Evolutionary conservation across 2,113 vertebrate genomes (phyloP).

Genomic region (Lophius piscatorius): DNA sequence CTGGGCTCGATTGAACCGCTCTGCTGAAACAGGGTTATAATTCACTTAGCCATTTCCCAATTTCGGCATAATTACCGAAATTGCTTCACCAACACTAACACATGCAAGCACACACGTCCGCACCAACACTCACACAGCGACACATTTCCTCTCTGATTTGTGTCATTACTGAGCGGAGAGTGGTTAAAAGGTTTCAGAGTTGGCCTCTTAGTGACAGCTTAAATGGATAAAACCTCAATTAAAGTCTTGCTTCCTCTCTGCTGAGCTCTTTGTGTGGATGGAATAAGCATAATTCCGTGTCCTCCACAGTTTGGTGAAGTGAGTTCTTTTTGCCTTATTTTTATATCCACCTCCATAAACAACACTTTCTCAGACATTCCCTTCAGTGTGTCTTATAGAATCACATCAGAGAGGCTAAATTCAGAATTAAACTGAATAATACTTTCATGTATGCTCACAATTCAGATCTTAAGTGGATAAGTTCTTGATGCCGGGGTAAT

Average conservation of each 20-base stretch:
- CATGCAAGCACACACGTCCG: constrained; percentile 40
- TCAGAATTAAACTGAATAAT: constrained; percentile 1
- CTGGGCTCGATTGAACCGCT: constrained; percentile 78
- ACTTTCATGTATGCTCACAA: not conserved
- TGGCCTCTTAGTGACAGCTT: constrained; percentile 79
- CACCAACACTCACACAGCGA: constrained; percentile 50
- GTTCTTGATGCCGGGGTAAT: not conserved
- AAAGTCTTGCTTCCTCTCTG: constrained; percentile 64
- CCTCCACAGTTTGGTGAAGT: constrained; percentile 47
- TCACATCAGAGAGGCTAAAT: constrained; percentile 3
- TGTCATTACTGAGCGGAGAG: constrained; percentile 76
- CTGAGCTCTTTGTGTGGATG: constrained; percentile 40
- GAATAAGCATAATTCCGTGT: constrained; percentile 61
- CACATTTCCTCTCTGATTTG: constrained; percentile 74
- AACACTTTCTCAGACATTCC: constrained; percentile 16
- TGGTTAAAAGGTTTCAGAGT: constrained; percentile 78
- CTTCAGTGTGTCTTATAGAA: constrained; percentile 28
- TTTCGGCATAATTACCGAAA: constrained; percentile 79
- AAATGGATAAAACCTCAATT: constrained; percentile 82
- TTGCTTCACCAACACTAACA: constrained; percentile 48
- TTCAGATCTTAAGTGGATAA: constrained; percentile 1
- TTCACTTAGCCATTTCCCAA: constrained; percentile 82
- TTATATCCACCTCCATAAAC: constrained; percentile 12
- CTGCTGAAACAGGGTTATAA: constrained; percentile 81
- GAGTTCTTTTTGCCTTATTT: constrained; percentile 14